These are phyloP conservation scores for Oceanodroma tethys DNA, from an alignment of 2,113 vertebrate species.

Conservation along the genomic window DNA sequence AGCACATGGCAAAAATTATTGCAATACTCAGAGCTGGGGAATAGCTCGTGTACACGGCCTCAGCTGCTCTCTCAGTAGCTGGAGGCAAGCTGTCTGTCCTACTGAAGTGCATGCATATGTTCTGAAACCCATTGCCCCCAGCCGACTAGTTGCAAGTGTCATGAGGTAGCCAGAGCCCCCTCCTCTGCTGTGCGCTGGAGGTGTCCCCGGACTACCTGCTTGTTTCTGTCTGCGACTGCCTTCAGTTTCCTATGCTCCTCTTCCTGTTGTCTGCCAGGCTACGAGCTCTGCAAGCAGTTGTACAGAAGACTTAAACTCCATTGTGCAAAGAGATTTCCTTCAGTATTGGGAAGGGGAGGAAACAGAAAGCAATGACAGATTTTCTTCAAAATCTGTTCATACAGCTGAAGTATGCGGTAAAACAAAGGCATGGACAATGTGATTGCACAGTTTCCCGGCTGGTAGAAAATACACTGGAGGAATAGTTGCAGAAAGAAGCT, in stretches of 20 bases:
- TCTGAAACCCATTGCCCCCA: neutral
- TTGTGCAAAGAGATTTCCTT: neutral
- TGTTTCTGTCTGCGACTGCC: neutral
- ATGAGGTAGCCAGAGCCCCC: neutral
- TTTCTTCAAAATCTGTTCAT: neutral
- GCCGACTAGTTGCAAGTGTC: neutral
- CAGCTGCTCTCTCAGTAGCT: neutral
- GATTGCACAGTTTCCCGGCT: neutral
- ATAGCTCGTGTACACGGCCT: neutral
- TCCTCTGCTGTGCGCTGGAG: neutral
- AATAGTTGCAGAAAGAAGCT: neutral
- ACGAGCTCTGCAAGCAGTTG: neutral
- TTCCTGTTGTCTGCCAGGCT: neutral
- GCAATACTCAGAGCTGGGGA: neutral
- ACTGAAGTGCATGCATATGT: neutral
- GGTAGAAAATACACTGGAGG: neutral
- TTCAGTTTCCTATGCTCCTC: neutral
- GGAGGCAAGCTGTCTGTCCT: neutral
- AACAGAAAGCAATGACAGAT: neutral
- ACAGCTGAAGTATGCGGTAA: neutral
- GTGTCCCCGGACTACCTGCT: neutral
- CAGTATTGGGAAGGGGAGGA: fast-evolving
- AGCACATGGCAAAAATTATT: neutral
- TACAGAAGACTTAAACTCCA: neutral
- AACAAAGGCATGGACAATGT: neutral